A percentile compares a stretch with the other conserved stretches of the same genome.
These are phyloP conservation scores for Clistopyga incitator DNA, from an alignment of 2,888 invertebrate genomes.

Conservation along the genomic window DNA sequence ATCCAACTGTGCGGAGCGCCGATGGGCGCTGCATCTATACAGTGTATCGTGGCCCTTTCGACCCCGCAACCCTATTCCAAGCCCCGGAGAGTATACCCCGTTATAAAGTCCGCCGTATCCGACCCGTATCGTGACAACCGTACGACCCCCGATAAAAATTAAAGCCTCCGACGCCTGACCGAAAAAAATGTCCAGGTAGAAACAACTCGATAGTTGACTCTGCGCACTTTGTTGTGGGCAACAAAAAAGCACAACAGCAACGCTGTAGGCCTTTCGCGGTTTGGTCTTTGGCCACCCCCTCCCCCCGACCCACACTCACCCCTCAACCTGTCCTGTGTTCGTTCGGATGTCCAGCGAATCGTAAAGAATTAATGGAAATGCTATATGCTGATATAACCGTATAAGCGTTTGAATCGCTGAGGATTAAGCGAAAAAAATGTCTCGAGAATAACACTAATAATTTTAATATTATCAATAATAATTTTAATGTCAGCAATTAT, in stretches of 20 bases:
- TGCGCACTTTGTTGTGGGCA: not conserved
- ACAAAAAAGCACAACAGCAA: too few relatives aligned
- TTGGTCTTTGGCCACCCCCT: not conserved
- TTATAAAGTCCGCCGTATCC: slow-evolving; percentile 63
- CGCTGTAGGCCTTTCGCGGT: not conserved
- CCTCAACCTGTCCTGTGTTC: too few relatives aligned
- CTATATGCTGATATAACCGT: too few relatives aligned
- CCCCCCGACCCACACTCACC: too few relatives aligned
- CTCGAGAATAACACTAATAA: too few relatives aligned
- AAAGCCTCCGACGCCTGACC: slow-evolving; percentile 60
- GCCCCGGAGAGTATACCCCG: slow-evolving; percentile 45
- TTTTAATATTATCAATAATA: too few relatives aligned
- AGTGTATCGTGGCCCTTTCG: slow-evolving; percentile 32
- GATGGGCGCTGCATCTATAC: slow-evolving; percentile 9
- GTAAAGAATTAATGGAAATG: too few relatives aligned
- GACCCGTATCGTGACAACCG: slow-evolving; percentile 69
- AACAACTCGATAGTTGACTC: slow-evolving; percentile 5
- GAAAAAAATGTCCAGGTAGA: slow-evolving; percentile 25
- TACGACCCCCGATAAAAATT: slow-evolving; percentile 67
- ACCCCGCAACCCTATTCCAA: slow-evolving; percentile 41
- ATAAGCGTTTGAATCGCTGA: too few relatives aligned
- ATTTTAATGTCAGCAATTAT: too few relatives aligned
- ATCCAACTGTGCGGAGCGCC: slow-evolving; percentile 6
- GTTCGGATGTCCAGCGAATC: too few relatives aligned
- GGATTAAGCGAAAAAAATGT: too few relatives aligned